Conservation (phyloP, 2,797 vertebrate species). For the Sebastes diploproa region DNA sequence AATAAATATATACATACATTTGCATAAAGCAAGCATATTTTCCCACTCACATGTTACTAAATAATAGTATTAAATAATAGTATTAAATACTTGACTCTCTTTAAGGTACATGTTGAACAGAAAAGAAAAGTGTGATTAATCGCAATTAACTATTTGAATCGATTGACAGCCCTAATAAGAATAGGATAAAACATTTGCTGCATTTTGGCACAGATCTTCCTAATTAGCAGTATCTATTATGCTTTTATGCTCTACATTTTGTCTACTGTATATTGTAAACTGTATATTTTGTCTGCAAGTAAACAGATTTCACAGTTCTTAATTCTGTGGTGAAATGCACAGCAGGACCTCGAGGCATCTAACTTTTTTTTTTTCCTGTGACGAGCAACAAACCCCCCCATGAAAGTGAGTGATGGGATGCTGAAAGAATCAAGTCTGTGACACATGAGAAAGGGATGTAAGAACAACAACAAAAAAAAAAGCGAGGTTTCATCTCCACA, state of each 20-base stretch:
- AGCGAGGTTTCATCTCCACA: slow-evolving; percentile 50
- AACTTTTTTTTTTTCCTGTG: not conserved
- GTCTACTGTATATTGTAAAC: not conserved
- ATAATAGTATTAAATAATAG: too few species aligned
- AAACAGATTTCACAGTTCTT: not conserved
- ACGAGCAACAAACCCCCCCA: slow-evolving; percentile 13
- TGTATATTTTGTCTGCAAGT: not conserved
- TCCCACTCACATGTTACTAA: too few species aligned
- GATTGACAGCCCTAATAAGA: not conserved
- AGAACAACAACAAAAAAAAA: slow-evolving; percentile 40
- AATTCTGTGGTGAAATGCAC: slow-evolving; percentile 26
- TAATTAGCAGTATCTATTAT: not conserved
- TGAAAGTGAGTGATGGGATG: slow-evolving; percentile 54
- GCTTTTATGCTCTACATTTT: not conserved
- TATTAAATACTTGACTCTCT: too few species aligned
- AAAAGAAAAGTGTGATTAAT: too few species aligned
- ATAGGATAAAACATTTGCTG: not conserved
- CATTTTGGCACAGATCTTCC: not conserved
- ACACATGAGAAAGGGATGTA: slow-evolving; percentile 68
- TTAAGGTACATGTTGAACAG: too few species aligned
- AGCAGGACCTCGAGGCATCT: slow-evolving; percentile 17
- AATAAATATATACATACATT: too few species aligned
- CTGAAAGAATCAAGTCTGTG: slow-evolving; percentile 74
- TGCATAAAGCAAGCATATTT: too few species aligned
- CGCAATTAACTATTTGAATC: too few species aligned